These are phyloP conservation scores for Scaptomyza montana DNA, from an alignment of 1,140 invertebrate species.

Conservation along the genomic window DNA sequence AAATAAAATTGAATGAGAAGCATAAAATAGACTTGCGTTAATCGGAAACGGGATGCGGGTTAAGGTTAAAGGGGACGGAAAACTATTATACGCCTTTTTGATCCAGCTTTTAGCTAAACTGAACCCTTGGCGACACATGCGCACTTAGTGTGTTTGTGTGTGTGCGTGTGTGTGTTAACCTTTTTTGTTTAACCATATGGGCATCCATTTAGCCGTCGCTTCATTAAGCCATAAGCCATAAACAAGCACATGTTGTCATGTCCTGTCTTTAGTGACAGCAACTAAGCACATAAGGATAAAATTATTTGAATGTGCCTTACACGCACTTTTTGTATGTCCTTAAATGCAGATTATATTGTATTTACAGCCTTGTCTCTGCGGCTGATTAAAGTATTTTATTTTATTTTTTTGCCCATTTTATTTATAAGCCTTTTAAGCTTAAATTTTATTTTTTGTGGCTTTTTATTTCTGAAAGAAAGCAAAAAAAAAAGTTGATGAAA, in stretches of 20 bases:
- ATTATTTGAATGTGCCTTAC: slow-evolving; percentile 11
- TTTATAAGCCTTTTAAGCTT: neutral
- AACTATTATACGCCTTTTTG: slow-evolving; percentile 64
- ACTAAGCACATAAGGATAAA: neutral
- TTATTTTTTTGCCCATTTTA: neutral
- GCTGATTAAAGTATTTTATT: neutral
- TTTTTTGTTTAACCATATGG: slow-evolving; percentile 46
- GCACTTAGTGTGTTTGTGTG: neutral
- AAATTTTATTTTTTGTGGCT: neutral
- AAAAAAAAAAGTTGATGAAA: neutral
- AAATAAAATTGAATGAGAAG: neutral
- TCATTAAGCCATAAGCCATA: slow-evolving; percentile 72
- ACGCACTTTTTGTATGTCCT: slow-evolving; percentile 12
- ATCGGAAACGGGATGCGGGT: slow-evolving; percentile 4
- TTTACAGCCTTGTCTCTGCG: slow-evolving; percentile 14
- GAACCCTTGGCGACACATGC: neutral
- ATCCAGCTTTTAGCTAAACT: slow-evolving; percentile 20
- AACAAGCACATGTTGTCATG: slow-evolving; percentile 11
- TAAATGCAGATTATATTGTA: slow-evolving; percentile 14
- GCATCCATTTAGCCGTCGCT: slow-evolving; percentile 65
- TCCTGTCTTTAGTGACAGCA: slow-evolving; percentile 16
- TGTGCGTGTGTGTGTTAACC: slow-evolving; percentile 24
- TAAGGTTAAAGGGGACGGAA: slow-evolving; percentile 4
- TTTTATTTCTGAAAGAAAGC: neutral
- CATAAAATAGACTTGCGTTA: slow-evolving; percentile 18